Conservation (phyloP, 2,797 vertebrate genomes). For the Nyctalus aviator region DNA sequence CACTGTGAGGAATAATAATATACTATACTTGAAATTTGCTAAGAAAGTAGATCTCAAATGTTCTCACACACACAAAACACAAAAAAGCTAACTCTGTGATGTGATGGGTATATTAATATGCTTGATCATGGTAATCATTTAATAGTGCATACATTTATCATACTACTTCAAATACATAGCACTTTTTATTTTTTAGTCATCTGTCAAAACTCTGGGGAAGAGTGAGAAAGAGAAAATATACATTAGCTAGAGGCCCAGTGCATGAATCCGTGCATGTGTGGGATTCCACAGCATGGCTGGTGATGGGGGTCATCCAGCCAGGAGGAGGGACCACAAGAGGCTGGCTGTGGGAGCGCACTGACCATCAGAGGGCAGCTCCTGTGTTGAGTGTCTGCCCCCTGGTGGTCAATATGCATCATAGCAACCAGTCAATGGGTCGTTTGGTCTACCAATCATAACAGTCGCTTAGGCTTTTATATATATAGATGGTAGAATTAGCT, state of each 20-base stretch:
- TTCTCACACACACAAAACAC: neutral
- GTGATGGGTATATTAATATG: neutral
- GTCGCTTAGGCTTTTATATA: no score
- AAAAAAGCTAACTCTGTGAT: neutral
- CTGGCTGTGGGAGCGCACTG: no score
- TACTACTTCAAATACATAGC: neutral
- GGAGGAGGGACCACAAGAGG: no score
- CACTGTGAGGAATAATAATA: neutral
- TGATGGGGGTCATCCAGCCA: no score
- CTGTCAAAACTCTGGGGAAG: neutral
- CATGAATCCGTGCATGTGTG: no score
- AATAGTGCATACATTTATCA: neutral
- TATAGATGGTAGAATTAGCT: neutral
- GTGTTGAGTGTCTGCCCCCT: no score
- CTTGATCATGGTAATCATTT: neutral
- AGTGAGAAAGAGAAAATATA: neutral
- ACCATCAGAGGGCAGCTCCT: no score
- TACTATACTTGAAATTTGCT: neutral
- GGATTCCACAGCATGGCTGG: no score
- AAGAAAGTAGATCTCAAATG: neutral
- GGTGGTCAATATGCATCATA: no score
- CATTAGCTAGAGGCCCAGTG: no score
- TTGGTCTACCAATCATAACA: no score
- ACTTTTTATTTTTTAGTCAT: neutral
- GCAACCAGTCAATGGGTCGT: no score